These are phyloP conservation scores for Bujurquina vittata DNA, from an alignment of 2,113 vertebrate species.

Conservation along the genomic window DNA sequence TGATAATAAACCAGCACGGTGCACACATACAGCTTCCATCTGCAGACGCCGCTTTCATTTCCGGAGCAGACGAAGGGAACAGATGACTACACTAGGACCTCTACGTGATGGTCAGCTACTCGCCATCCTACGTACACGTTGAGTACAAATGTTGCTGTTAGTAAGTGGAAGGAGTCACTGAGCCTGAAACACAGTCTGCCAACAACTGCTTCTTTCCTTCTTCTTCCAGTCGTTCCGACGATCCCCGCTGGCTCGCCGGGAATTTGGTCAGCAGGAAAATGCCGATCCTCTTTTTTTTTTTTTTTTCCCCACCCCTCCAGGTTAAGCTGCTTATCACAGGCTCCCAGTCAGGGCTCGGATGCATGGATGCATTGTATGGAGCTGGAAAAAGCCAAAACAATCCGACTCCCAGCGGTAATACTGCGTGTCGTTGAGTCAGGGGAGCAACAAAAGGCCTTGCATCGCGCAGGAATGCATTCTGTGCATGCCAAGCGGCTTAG, in stretches of 20 bases:
- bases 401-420: slow-evolving; percentile 43
- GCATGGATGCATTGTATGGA: slow-evolving; percentile 46
- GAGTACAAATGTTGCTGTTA: neutral
- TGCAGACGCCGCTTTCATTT: neutral
- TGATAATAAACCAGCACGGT: neutral
- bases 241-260: neutral
- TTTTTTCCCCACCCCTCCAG: neutral
- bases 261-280: slow-evolving; percentile 25
- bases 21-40: neutral
- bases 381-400: slow-evolving; percentile 39
- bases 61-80: neutral
- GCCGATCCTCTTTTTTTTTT: neutral
- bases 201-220: neutral
- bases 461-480: slow-evolving; percentile 49
- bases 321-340: slow-evolving; percentile 37
- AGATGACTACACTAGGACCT: slow-evolving; percentile 24
- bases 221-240: neutral
- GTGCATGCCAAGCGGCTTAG: slow-evolving; percentile 55
- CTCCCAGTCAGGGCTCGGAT: neutral
- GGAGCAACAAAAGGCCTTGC: slow-evolving; percentile 45
- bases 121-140: neutral
- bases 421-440: slow-evolving; percentile 32
- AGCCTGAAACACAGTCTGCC: neutral
- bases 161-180: neutral
- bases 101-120: slow-evolving; percentile 14